These are phyloP conservation scores for Cirrhinus molitorella DNA, from an alignment of 2,797 vertebrate genomes.

Conservation along the genomic window DNA sequence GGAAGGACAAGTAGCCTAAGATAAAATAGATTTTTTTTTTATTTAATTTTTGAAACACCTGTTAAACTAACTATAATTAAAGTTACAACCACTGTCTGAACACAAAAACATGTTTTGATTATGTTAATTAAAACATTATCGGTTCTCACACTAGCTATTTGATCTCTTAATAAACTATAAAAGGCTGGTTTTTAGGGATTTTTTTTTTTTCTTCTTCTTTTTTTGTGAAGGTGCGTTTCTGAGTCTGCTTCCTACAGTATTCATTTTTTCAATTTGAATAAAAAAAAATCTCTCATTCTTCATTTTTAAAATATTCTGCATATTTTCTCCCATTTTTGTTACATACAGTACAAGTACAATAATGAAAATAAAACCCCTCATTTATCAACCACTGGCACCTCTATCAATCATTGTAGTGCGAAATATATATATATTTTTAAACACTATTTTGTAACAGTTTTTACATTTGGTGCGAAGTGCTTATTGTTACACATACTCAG, in stretches of 20 bases:
- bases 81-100: neutral
- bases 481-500: neutral
- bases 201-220: too few relatives aligned
- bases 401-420: neutral
- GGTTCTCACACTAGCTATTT: neutral
- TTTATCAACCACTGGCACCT: neutral
- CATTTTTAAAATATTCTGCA: too few relatives aligned
- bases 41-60: neutral
- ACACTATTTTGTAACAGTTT: neutral
- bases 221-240: too few relatives aligned
- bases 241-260: too few relatives aligned
- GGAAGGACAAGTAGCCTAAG: constrained; percentile 1
- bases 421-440: neutral
- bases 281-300: too few relatives aligned
- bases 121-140: neutral
- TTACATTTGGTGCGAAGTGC: neutral
- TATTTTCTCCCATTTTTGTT: too few relatives aligned
- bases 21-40: neutral
- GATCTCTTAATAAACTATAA: neutral
- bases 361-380: too few relatives aligned
- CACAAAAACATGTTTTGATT: neutral
- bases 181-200: neutral
- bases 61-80: neutral
- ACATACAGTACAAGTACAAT: too few relatives aligned
- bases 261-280: too few relatives aligned